A percentile compares a stretch with the other conserved stretches of the same genome.
phyloP scores from a whole-genome alignment of 2,888 invertebrate species.

The Orthonevra nobilis region DNA sequence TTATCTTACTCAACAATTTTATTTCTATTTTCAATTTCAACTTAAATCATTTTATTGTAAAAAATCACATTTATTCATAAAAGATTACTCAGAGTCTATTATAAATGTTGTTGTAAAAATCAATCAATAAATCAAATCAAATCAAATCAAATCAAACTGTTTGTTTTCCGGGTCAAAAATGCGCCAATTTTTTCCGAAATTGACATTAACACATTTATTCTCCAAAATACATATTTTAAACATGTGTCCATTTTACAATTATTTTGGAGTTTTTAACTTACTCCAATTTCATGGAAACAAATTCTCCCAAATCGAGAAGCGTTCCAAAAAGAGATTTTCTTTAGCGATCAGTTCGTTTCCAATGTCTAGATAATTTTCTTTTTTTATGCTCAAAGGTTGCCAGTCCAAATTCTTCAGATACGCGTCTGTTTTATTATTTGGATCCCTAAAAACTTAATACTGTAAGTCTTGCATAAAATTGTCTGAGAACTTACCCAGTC shows the following conservation, averaged over 20 bases:
- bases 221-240: too few species aligned
- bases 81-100: too few species aligned
- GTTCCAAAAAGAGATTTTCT: constrained; percentile 64
- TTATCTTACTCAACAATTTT: too few species aligned
- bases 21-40: too few species aligned
- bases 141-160: too few species aligned
- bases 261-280: too few species aligned
- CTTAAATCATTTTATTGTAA: too few species aligned
- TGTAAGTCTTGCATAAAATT: background rate
- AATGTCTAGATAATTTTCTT: constrained; percentile 75
- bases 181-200: background rate
- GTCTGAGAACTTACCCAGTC: constrained; percentile 72
- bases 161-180: too few species aligned
- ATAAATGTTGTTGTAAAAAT: too few species aligned
- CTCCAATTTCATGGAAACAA: constrained; percentile 60
- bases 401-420: constrained; percentile 73
- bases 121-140: too few species aligned
- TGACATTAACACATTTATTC: background rate
- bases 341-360: constrained; percentile 73
- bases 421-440: constrained; percentile 75
- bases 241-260: background rate
- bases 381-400: constrained; percentile 71
- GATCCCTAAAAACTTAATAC: constrained; percentile 73
- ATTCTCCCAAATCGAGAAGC: constrained; percentile 67
- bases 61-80: too few species aligned